These are phyloP conservation scores for Moxostoma hubbsi DNA, from an alignment of 2,797 vertebrate genomes.

Conservation along the genomic window DNA sequence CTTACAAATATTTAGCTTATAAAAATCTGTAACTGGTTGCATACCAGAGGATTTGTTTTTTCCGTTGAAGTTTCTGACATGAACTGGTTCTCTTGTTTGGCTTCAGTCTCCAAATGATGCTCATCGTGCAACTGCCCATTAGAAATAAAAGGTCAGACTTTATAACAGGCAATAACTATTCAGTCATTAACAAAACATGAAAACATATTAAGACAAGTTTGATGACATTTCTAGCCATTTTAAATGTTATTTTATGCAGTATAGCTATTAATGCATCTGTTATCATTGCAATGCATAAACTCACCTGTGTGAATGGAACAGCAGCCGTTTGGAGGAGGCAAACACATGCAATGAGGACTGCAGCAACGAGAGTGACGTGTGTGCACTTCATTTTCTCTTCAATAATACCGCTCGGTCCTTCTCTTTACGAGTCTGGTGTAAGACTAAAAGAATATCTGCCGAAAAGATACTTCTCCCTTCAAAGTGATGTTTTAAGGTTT, in stretches of 20 bases:
- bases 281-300: constrained; percentile 37
- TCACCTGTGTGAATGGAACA: constrained; percentile 72
- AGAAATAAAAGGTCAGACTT: neutral
- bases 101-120: constrained; percentile 1
- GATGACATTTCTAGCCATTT: neutral
- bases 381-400: constrained; percentile 75
- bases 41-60: constrained; percentile 47
- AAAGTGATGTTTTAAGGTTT: constrained; percentile 55
- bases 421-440: neutral
- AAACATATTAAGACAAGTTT: neutral
- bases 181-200: too few species aligned
- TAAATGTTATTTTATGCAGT: neutral
- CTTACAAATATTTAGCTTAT: too few species aligned
- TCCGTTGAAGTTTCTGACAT: neutral
- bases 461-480: constrained; percentile 26
- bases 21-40: neutral
- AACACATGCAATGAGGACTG: constrained; percentile 75
- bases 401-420: neutral
- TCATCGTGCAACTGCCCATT: constrained; percentile 32
- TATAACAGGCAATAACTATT: too few species aligned
- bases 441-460: neutral
- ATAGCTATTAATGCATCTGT: too few species aligned
- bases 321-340: constrained; percentile 70
- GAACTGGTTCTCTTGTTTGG: neutral
- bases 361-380: constrained; percentile 75